Percentiles rank a stretch among this genome's conserved stretches.
Evolutionary conservation across 1,140 invertebrate genomes (phyloP).

Genomic region (Monomorium pharaonis): DNA sequence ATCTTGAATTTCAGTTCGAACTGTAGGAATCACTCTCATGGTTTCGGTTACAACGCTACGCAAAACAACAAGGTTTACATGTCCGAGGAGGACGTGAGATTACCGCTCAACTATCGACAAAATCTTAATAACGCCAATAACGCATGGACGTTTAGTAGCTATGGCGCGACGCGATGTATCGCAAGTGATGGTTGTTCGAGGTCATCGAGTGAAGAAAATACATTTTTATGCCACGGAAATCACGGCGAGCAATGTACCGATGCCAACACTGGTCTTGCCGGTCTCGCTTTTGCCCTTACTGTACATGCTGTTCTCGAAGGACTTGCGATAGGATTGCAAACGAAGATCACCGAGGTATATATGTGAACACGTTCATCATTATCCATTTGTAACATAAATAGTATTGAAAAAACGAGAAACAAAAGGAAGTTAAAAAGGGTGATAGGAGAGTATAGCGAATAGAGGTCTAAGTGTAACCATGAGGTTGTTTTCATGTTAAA

Average conservation of each 20-base stretch:
- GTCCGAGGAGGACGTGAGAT: slow-evolving; percentile 32
- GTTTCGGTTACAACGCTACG: slow-evolving; percentile 25
- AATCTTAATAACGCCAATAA: neutral
- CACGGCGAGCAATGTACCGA: slow-evolving; percentile 87
- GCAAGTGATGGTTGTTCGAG: slow-evolving; percentile 21
- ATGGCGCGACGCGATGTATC: slow-evolving; percentile 39
- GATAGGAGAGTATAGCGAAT: neutral
- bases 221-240: slow-evolving; percentile 88
- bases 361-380: slow-evolving; percentile 9
- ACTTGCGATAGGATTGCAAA: slow-evolving; percentile 92
- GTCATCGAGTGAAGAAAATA: slow-evolving; percentile 82
- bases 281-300: slow-evolving; percentile 90
- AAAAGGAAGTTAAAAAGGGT: neutral
- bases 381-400: neutral
- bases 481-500: neutral
- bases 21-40: slow-evolving; percentile 30
- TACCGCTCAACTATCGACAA: slow-evolving; percentile 32
- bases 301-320: slow-evolving; percentile 93
- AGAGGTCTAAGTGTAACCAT: neutral
- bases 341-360: slow-evolving; percentile 88
- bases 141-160: slow-evolving; percentile 15
- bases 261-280: slow-evolving; percentile 86
- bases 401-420: neutral
- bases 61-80: slow-evolving; percentile 14
- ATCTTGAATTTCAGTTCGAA: slow-evolving; percentile 56